Percentiles rank a stretch among this genome's conserved stretches.
Conservation (phyloP, 2,888 invertebrate species). For the Drosophila sordidapex region DNA sequence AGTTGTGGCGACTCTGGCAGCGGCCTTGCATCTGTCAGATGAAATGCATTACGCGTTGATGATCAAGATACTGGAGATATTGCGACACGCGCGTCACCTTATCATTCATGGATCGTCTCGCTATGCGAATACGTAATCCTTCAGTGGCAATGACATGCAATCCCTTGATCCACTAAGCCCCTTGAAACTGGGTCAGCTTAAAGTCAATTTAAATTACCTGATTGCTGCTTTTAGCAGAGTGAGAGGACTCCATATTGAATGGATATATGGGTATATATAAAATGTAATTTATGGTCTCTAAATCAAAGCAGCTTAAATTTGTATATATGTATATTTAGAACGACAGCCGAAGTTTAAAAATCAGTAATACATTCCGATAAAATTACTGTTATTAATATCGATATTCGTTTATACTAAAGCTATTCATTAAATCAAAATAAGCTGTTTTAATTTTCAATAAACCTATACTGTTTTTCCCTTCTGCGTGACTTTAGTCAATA, state of each 20-base stretch:
- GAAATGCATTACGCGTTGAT: conserved; percentile 16
- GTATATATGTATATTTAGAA: conserved; percentile 12
- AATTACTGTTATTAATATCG: neutral
- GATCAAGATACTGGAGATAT: conserved; percentile 26
- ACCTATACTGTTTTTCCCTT: neutral
- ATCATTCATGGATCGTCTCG: conserved; percentile 42
- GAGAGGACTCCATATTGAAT: conserved; percentile 26
- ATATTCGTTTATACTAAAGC: neutral
- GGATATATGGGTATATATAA: neutral
- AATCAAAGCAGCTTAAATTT: conserved; percentile 13
- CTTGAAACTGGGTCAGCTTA: conserved; percentile 54
- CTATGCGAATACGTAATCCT: conserved; percentile 13
- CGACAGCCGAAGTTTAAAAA: conserved; percentile 16
- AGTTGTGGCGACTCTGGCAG: conserved; percentile 6
- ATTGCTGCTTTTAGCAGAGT: conserved; percentile 23
- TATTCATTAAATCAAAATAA: neutral
- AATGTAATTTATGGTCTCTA: conserved; percentile 25
- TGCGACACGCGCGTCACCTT: conserved; percentile 30
- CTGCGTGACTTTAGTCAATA: neutral
- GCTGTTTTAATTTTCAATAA: neutral
- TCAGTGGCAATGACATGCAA: conserved; percentile 41
- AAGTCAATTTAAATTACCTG: conserved; percentile 29
- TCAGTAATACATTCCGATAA: too few relatives aligned
- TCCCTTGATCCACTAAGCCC: conserved; percentile 28
- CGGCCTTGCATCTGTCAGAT: conserved; percentile 45